Percentiles rank a stretch among this genome's conserved stretches.
Evolutionary conservation across 53 echinoderm and acorn worm species (phyloP).

Genomic region (Temnopleurus reevesii): DNA sequence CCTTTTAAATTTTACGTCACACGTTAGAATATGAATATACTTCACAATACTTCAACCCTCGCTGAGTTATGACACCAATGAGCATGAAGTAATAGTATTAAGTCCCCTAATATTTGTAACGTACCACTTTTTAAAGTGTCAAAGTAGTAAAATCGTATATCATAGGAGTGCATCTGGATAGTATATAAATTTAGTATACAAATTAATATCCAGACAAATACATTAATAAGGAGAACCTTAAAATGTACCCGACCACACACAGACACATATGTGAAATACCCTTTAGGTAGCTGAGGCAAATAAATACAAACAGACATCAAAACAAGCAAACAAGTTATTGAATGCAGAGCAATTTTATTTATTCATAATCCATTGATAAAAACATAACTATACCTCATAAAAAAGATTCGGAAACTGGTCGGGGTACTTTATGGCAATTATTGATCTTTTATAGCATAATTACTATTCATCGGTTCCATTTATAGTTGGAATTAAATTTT

Average conservation of each 20-base stretch:
- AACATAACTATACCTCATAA: neutral
- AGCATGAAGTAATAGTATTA: too few relatives aligned
- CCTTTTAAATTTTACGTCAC: too few relatives aligned
- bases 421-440: neutral
- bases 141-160: too few relatives aligned
- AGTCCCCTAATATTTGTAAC: too few relatives aligned
- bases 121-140: too few relatives aligned
- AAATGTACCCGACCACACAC: neutral
- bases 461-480: neutral
- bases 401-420: constrained; percentile 1
- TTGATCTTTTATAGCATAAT: constrained; percentile 13
- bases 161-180: too few relatives aligned
- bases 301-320: neutral
- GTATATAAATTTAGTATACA: too few relatives aligned
- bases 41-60: too few relatives aligned
- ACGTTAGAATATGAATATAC: too few relatives aligned
- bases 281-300: neutral
- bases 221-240: neutral
- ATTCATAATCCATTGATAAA: neutral
- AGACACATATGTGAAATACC: neutral
- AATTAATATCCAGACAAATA: neutral
- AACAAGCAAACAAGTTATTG: neutral
- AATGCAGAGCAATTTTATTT: neutral
- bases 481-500: neutral
- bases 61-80: too few relatives aligned